Evolutionary conservation across 2,888 invertebrate species (phyloP), one percentile per base, ranked within the genome.

Genomic region (Phorcus lineatus): DNA sequence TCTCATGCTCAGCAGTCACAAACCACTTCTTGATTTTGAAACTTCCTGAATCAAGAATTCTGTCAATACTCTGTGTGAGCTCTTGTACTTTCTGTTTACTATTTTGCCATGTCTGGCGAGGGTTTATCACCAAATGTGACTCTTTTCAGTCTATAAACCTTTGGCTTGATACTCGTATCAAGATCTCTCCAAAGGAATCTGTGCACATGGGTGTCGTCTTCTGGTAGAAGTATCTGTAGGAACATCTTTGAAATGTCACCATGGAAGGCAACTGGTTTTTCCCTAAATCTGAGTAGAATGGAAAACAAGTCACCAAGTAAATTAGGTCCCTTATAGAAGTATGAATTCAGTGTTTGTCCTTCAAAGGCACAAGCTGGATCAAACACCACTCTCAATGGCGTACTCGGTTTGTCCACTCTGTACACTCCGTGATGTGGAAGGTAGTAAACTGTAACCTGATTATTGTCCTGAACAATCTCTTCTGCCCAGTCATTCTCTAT

Each of bases 381-480:
- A 31, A 81, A 81, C 0, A 81, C 81, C 13, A 81, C 74, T 74
- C 81, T 66, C 16, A 78, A 53, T 11, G 81, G 81, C 28, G 74
- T 78, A 28, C 78, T 78, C 17, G 28, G 19, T 53, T 78, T 81
- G 11, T 77, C 78, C 0, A n/a, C 24, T 9, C 62, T 22, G 40
- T 78, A 74, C n/a, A 81, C 75, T 13, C 62, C 81, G 53, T 81
- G 66, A 62, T 77, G 70, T 4, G 70, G 74, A 36, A 77, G 16
- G 28, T 78, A 81, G 28, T 57, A 54, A 0, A 74, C 53, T 78
- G 78, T 78, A 17, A 62, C 57, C n/a, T 47, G 17, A 40, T 53
- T 22, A 4, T 2, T 36, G 36, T 36, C 7, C 36, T 36, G 36
- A 2, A 36, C 36, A 36, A 36, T 36, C 36, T 36, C 36, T 54